Evolutionary conservation across 2,888 invertebrate species (phyloP).

Genomic region (Scaeva pyrastri): DNA sequence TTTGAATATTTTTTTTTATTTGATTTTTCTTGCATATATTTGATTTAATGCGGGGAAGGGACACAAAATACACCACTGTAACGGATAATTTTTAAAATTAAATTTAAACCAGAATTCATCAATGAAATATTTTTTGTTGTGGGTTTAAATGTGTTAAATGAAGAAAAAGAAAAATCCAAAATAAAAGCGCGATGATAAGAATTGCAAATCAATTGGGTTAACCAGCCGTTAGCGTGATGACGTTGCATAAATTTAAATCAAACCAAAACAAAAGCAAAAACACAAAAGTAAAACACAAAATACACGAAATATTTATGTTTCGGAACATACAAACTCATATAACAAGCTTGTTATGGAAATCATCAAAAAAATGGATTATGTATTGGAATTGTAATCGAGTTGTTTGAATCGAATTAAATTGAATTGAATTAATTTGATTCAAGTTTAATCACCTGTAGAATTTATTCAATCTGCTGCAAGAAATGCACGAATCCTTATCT

Average conservation of each 20-base stretch:
- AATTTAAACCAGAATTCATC: conserved; percentile 36
- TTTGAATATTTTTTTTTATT: conserved; percentile 29
- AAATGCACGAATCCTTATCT: neutral
- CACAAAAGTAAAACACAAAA: neutral
- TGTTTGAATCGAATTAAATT: conserved; percentile 3
- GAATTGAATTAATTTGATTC: too few species aligned
- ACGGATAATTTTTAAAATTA: neutral
- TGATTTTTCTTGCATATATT: conserved; percentile 36
- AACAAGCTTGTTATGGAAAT: conserved; percentile 33
- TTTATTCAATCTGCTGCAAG: neutral
- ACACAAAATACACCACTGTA: conserved; percentile 25
- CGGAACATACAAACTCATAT: conserved; percentile 12
- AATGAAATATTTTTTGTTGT: conserved; percentile 1
- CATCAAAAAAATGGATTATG: neutral
- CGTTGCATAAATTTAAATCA: conserved; percentile 17
- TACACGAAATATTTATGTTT: neutral
- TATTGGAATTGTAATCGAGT: conserved; percentile 9
- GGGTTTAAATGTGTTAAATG: conserved; percentile 1
- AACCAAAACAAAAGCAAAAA: neutral
- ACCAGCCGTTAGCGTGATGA: neutral
- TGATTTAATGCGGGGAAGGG: conserved; percentile 3
- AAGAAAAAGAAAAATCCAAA: neutral
- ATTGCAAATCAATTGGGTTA: conserved; percentile 14
- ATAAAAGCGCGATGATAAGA: neutral
- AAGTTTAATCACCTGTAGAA: neutral